Evolutionary conservation across 2,888 invertebrate species (phyloP).

Genomic region (Dorcus hopei): DNA sequence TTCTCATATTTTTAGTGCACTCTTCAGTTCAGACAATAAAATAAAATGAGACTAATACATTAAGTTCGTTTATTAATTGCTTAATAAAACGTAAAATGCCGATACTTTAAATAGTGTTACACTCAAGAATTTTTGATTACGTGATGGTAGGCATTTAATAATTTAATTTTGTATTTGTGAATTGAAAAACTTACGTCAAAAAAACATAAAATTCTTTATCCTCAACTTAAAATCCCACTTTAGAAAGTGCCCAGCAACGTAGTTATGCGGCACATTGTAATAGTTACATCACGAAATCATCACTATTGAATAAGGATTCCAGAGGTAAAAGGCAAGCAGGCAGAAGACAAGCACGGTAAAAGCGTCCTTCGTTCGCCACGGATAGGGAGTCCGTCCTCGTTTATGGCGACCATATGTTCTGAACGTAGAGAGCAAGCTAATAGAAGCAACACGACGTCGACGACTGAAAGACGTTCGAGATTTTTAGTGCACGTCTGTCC

Average conservation of each 20-base stretch:
- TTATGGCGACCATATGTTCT: constrained; percentile 16
- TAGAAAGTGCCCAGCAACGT: not conserved
- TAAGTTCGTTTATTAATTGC: too few species aligned
- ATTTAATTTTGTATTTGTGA: too few species aligned
- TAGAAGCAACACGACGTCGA: constrained; percentile 16
- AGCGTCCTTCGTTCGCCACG: not conserved
- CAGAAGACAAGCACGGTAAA: too few species aligned
- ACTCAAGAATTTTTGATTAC: too few species aligned
- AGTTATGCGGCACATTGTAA: not conserved
- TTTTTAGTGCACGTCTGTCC: constrained; percentile 20
- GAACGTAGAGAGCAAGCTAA: constrained; percentile 14
- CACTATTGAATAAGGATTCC: not conserved
- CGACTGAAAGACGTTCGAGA: constrained; percentile 18
- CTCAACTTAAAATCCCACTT: not conserved
- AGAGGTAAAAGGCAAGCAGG: too few species aligned
- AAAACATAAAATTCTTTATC: not conserved
- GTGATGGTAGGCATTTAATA: too few species aligned
- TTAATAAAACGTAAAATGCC: too few species aligned
- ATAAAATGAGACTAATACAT: too few species aligned
- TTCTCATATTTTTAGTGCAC: too few species aligned
- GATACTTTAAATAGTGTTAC: too few species aligned
- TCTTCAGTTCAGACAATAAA: too few species aligned
- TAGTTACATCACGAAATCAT: not conserved
- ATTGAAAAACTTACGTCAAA: not conserved
- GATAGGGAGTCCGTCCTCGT: constrained; percentile 13